phyloP scores from a whole-genome alignment of 2,113 vertebrate species.

The Aspidoscelis tigris region DNA sequence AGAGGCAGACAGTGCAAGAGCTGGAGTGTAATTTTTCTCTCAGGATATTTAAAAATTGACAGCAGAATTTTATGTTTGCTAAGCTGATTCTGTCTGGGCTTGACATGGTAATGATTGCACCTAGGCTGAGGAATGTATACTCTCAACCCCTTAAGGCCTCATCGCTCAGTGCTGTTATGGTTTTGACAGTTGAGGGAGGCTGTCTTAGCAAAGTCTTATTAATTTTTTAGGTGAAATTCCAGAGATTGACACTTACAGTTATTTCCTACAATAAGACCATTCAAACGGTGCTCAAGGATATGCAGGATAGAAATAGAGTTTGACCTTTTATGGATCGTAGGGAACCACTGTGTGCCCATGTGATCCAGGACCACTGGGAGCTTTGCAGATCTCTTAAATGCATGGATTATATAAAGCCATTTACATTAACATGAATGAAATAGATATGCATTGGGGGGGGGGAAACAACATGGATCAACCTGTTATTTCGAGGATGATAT shows the following conservation, averaged over 20 bases:
- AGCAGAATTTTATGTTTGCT: constrained; percentile 36
- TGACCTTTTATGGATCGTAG: constrained; percentile 37
- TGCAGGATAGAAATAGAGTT: constrained; percentile 52
- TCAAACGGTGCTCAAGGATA: constrained; percentile 35
- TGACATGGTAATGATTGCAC: constrained; percentile 31
- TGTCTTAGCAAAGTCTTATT: constrained; percentile 62
- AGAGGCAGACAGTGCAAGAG: constrained; percentile 29
- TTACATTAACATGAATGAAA: constrained; percentile 26
- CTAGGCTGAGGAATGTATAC: constrained; percentile 39
- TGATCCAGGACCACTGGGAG: constrained; percentile 34
- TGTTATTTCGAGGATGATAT: constrained; percentile 50
- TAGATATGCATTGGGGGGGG: neutral
- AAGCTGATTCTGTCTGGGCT: constrained; percentile 43
- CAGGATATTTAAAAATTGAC: constrained; percentile 39
- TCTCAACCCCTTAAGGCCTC: constrained; percentile 33
- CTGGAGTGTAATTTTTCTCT: constrained; percentile 46
- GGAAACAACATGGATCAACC: constrained; percentile 4
- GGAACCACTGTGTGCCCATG: constrained; percentile 28
- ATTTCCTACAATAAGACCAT: constrained; percentile 58
- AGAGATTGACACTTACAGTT: constrained; percentile 58
- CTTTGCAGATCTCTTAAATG: constrained; percentile 43
- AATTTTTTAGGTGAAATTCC: constrained; percentile 58
- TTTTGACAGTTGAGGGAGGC: constrained; percentile 62
- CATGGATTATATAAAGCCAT: neutral
- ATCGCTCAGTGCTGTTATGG: neutral